phyloP scores from a whole-genome alignment of 1,140 invertebrate genomes.

The Idris sp. region DNA sequence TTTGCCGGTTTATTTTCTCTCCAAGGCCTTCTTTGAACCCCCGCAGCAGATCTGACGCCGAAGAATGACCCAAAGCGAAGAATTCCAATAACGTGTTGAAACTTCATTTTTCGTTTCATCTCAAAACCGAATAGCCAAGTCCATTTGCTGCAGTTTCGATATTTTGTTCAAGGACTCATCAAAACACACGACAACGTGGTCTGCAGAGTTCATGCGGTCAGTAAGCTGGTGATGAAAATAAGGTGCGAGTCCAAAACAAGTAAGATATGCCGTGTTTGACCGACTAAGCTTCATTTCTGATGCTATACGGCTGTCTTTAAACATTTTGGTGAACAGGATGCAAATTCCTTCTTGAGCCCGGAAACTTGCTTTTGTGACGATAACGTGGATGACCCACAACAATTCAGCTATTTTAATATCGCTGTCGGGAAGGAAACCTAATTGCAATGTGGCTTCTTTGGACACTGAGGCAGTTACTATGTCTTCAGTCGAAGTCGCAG shows the following conservation, averaged over 20 bases:
- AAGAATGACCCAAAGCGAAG: conserved; percentile 38
- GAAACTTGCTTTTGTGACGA: conserved; percentile 24
- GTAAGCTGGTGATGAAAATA: conserved; percentile 28
- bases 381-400: conserved; percentile 26
- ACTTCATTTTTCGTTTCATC: conserved; percentile 36
- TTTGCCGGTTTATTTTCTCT: conserved; percentile 11
- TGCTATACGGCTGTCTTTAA: conserved; percentile 22
- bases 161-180: conserved; percentile 48
- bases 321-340: conserved; percentile 33
- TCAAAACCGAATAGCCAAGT: conserved; percentile 29
- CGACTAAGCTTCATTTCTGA: conserved; percentile 29
- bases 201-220: conserved; percentile 30
- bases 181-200: conserved; percentile 61
- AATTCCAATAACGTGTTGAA: conserved; percentile 38
- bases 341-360: conserved; percentile 23
- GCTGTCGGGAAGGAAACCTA: conserved; percentile 17
- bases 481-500: too few species aligned
- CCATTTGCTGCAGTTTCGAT: conserved; percentile 29
- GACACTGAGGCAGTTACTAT: too few species aligned
- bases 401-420: conserved; percentile 20
- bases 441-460: too few species aligned
- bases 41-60: conserved; percentile 28
- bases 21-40: conserved; percentile 36
- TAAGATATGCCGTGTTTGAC: conserved; percentile 33
- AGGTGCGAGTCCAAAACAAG: conserved; percentile 23